Base-by-base conservation (phyloP, 2,888 invertebrate species). In the Tenthredo notha region DNA sequence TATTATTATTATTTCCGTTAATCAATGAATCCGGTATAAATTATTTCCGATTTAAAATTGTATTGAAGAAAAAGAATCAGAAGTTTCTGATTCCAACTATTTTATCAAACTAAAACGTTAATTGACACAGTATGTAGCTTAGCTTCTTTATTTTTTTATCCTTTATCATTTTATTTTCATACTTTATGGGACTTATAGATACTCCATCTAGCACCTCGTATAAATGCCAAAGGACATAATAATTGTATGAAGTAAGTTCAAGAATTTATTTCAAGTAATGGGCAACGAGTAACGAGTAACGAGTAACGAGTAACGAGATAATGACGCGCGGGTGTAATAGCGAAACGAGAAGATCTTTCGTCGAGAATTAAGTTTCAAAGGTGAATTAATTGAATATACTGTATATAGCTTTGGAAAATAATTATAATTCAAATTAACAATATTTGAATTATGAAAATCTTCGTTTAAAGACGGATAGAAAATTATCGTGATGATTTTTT, bases 281-380 rank as follows among this genome's bases (percentile, higher is more conserved):
- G 21, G 6, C 7, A 58, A 21, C 40, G 37, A 37, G 37, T 29
- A 29, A 58, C 21, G n/a, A n/a, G n/a, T n/a, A 21, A 7, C 58
- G 58, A 21, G 25, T 61, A 61, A 61, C 58, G 21, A 61, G 61
- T 61, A 61, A 25, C 61, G 61, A 61, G 61, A 61, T 25, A 61
- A 61, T 12, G 25, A 9, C 6, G 25, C 3, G 3, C 21, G 25
- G 2, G 10, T 61, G 21, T 61, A 25, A 61, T 61, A 61, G 7
- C 61, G 6, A 0, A n/a, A 15, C 21, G 21, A 25, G 61, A 25
- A n/a, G 5, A 25, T 61, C 25, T 10, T 25, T 3, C 25, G 61
- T 10, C 6, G 10, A 61, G 61, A 61, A 9, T 25, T n/a, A 10
- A 10, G 10, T 61, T 25, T 61, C 25, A 4, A 50, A 18, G 50